Evolutionary conservation across 2,888 invertebrate genomes (phyloP), one percentile per base, ranked within the genome.

Genomic region (Eulithis testata): DNA sequence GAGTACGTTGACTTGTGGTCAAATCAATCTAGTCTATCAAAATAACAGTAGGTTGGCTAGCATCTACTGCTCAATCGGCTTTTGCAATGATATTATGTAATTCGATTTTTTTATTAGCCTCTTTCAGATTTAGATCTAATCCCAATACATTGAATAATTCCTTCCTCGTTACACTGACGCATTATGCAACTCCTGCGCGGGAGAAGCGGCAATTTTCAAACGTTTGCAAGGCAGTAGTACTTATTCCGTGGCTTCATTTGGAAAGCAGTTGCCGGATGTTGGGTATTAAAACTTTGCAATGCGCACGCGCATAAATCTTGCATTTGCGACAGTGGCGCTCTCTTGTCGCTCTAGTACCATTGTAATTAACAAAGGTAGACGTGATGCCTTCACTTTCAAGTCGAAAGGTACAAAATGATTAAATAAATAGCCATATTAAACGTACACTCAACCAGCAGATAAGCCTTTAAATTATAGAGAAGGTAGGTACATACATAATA

Each of bases 181-280:
- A 69, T 76, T 76, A 69, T 69, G 72, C 73, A 76, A 77, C 73
- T 70, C 73, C 60, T 64, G 63, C 53, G 62, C 60, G 73, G 73
- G 74, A 84, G 83, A 80, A 78, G 86, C 81, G 83, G 83, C 80
- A 76, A 78, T 80, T 81, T 79, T 82, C 81, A 84, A 86, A 85
- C 83, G 79, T 47, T 60, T 60, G 50, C 55, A 11, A 37, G 36
- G n/a, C 9, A 66, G 59, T 62, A 51, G 45, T 47, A 62, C 51
- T 55, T 66, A 63, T 60, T 62, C 66, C 55, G 44, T 59, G 62
- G 77, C 73, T 78, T 60, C 76, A 76, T 78, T 80, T 82, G 80
- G 85, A 88, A 86, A 87, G 86, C 81, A 79, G 76, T 78, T 79
- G 79, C 81, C 85, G 87, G 86, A 87, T 84, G 84, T 78, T 70